Evolutionary conservation across 2,113 vertebrate species (phyloP).

Genomic region (Emberiza fucata): DNA sequence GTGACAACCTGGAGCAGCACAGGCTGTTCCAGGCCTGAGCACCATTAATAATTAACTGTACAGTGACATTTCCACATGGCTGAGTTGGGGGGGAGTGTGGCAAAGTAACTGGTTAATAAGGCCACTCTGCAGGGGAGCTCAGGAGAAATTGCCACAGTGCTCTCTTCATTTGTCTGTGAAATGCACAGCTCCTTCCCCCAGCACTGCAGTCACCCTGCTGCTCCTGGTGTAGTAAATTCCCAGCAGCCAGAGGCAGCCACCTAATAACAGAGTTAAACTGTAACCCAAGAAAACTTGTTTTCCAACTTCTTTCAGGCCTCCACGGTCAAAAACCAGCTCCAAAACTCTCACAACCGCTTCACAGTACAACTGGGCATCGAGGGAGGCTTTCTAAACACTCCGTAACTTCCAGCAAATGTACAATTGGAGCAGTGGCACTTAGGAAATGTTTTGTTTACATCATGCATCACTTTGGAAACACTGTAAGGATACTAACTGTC

Average conservation of each 20-base stretch:
- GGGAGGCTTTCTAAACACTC: not conserved
- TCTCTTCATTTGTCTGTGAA: not conserved
- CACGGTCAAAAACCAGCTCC: not conserved
- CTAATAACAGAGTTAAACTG: not conserved
- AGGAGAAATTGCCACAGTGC: not conserved
- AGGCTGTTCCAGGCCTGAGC: constrained; percentile 8
- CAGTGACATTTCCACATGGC: not conserved
- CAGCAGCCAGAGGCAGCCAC: not conserved
- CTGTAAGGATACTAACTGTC: not conserved
- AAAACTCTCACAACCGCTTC: not conserved
- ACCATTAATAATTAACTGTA: constrained; percentile 54
- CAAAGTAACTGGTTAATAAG: not conserved
- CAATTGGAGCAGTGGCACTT: not conserved
- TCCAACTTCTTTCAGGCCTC: not conserved
- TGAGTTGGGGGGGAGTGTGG: not conserved
- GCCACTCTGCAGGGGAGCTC: not conserved
- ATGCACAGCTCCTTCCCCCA: not conserved
- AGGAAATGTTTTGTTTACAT: not conserved
- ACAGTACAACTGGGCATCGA: accelerated
- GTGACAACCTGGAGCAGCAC: not conserved
- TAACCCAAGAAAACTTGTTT: constrained; percentile 32
- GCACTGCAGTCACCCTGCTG: accelerated
- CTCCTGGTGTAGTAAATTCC: not conserved
- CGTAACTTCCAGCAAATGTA: not conserved
- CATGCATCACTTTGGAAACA: not conserved